Evolutionary conservation across 2,797 vertebrate species (phyloP), one percentile per base, ranked within the genome.

Genomic region (Triplophysa bombifrons): DNA sequence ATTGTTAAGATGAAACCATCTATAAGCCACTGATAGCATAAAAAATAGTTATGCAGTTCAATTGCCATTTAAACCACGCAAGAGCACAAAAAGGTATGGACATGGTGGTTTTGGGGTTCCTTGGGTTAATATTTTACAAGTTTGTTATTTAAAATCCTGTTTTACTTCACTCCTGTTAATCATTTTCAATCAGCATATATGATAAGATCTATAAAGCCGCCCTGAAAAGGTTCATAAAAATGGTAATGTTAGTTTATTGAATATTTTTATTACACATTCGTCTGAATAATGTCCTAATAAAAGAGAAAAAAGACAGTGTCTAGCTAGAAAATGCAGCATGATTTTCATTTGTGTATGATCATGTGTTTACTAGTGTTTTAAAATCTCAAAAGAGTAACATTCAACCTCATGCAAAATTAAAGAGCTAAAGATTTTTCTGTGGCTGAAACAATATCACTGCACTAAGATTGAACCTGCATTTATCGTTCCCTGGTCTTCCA

Each of bases 401-500:
- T 50, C 63, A 46, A 58, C 64, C 77, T 86, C 83, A 81, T 88
- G 72, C 83, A 82, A 83, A 84, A 84, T 89, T 86, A 84, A 88
- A 86, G 74, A 75, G 67, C 53, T 67, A 80, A 86, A 81, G 71
- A 61, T 55, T 64, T 84, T 84, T 81, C 70, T 82, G 30, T 16
- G 60, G 46, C 83, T 86, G 56, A 46, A 85, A 85, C 80, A 88
- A 84, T 75, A 44, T 38, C 63, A 76, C 50, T 86, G 88, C 83
- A 87, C 87, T 89, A 82, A n/a, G 78, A 71, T 66, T 90, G 86
- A 92, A 91, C 89, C 58, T 9, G 56, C 58, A 51, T 87, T 88
- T 84, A 72, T 48, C 22, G 83, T 88, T 85, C 68, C 80, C 85
- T 84, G 80, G 72, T 79, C 56, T 27, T 38, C 34, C 56, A 63